Conservation (phyloP, 2,888 invertebrate species). For the Gnatocerus cornutus region DNA sequence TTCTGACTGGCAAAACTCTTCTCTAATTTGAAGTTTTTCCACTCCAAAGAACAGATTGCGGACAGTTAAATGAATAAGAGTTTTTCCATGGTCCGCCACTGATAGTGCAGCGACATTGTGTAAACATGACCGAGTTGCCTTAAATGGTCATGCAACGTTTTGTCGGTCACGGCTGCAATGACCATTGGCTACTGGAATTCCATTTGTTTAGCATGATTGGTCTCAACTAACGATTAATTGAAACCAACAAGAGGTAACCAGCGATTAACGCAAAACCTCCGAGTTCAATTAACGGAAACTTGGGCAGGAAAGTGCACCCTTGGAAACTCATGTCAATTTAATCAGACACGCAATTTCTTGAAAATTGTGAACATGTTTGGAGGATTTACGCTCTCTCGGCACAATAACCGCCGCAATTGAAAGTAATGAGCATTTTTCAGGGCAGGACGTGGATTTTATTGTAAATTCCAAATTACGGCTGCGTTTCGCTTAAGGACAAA, state of each 20-base stretch:
- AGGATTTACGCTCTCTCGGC: slow-evolving; percentile 11
- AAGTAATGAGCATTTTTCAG: slow-evolving; percentile 7
- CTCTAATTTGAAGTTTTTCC: background rate
- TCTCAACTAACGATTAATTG: slow-evolving; percentile 14
- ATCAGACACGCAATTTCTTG: slow-evolving; percentile 24
- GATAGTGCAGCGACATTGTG: slow-evolving; percentile 3
- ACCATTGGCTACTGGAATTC: slow-evolving; percentile 23
- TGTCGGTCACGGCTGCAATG: slow-evolving; percentile 36
- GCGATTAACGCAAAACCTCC: slow-evolving; percentile 29
- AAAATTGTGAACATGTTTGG: slow-evolving; percentile 26
- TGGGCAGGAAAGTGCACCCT: background rate
- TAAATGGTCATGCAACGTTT: slow-evolving; percentile 36
- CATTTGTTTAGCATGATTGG: slow-evolving; percentile 31
- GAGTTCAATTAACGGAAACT: slow-evolving; percentile 16
- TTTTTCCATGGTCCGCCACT: background rate
- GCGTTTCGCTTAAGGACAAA: slow-evolving; percentile 5
- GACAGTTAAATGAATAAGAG: too few species aligned
- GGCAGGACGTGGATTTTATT: background rate
- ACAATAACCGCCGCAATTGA: slow-evolving; percentile 5
- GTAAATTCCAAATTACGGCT: background rate
- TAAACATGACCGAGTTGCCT: slow-evolving; percentile 29
- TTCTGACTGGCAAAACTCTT: too few species aligned
- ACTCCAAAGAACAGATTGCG: background rate
- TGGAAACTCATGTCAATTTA: slow-evolving; percentile 26
- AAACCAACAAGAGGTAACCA: slow-evolving; percentile 17